A percentile compares a stretch with the other conserved stretches of the same genome.
Evolutionary conservation across 2,113 vertebrate genomes (phyloP).

Genomic region (Zingel zingel): DNA sequence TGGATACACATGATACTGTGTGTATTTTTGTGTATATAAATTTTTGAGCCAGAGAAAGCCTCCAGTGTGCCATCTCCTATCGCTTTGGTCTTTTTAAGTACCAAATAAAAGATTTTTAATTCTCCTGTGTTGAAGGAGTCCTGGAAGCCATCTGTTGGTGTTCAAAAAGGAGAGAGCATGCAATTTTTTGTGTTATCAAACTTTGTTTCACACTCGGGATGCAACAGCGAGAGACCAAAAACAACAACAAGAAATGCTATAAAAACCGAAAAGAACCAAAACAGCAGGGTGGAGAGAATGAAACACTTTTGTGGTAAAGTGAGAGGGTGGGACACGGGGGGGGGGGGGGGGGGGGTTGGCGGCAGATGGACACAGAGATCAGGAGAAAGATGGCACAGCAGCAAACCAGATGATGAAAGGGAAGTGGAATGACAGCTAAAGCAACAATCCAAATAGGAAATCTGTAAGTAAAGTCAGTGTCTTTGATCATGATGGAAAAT

Average conservation of each 20-base stretch:
- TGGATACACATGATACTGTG: not conserved
- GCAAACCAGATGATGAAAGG: slow-evolving; percentile 8
- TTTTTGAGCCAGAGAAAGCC: not conserved
- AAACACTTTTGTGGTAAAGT: slow-evolving; percentile 61
- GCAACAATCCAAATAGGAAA: not conserved
- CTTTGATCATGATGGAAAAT: not conserved
- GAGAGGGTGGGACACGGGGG: slow-evolving; percentile 39
- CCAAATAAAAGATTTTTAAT: slow-evolving; percentile 15
- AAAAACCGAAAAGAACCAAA: slow-evolving; percentile 52
- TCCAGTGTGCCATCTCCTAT: not conserved
- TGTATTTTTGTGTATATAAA: not conserved
- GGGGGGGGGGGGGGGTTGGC: not conserved
- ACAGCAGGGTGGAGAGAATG: slow-evolving; percentile 57
- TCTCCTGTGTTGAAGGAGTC: slow-evolving; percentile 29
- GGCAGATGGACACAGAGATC: slow-evolving; percentile 37
- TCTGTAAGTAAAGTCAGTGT: not conserved
- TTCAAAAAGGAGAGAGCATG: slow-evolving; percentile 20
- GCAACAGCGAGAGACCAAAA: slow-evolving; percentile 34
- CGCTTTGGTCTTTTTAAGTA: not conserved
- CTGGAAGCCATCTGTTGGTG: slow-evolving; percentile 66
- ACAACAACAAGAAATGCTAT: slow-evolving; percentile 36
- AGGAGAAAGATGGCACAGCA: not conserved
- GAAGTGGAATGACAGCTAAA: not conserved
- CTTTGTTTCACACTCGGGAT: slow-evolving; percentile 51
- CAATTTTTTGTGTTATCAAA: slow-evolving; percentile 46